A percentile compares a stretch with the other conserved stretches of the same genome.
Conservation (phyloP, 1,140 invertebrate species). For the Idris sp. region DNA sequence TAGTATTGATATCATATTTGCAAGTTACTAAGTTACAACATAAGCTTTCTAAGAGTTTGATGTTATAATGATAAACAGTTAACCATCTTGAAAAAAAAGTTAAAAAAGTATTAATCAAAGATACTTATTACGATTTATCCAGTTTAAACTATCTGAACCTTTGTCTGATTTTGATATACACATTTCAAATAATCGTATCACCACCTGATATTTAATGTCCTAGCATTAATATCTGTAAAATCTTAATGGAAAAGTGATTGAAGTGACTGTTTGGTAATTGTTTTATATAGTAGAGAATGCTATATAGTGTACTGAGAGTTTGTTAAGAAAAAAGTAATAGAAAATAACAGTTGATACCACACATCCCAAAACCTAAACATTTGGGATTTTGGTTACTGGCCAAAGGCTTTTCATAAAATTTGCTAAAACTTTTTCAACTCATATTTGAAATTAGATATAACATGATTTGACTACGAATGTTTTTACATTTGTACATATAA, state of each 20-base stretch:
- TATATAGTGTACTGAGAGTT: too few relatives aligned
- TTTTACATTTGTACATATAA: slow-evolving; percentile 56
- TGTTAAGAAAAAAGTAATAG: slow-evolving; percentile 8
- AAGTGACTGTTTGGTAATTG: slow-evolving; percentile 42
- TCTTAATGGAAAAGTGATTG: slow-evolving; percentile 21
- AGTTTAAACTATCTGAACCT: slow-evolving; percentile 58
- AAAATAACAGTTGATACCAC: slow-evolving; percentile 25
- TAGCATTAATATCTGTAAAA: slow-evolving; percentile 21
- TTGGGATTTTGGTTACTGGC: slow-evolving; percentile 57
- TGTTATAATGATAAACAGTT: slow-evolving; percentile 14
- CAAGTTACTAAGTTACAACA: slow-evolving; percentile 71
- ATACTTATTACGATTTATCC: slow-evolving; percentile 68
- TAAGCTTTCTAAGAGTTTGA: slow-evolving; percentile 42
- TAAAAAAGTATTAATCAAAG: slow-evolving; percentile 31
- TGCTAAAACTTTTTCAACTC: slow-evolving; percentile 35
- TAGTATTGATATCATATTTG: slow-evolving; percentile 37
- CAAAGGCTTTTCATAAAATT: slow-evolving; percentile 25
- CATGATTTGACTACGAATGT: slow-evolving; percentile 50
- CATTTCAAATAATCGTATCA: slow-evolving; percentile 43
- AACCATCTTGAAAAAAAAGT: too few relatives aligned
- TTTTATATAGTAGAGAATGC: slow-evolving; percentile 28
- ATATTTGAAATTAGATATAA: slow-evolving; percentile 34
- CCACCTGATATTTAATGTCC: slow-evolving; percentile 29
- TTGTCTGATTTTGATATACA: slow-evolving; percentile 57
- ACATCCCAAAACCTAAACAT: slow-evolving; percentile 63